Evolutionary conservation across 2,888 invertebrate genomes (phyloP), one percentile per base, ranked within the genome.

Genomic region (Ophonus ardosiacus): DNA sequence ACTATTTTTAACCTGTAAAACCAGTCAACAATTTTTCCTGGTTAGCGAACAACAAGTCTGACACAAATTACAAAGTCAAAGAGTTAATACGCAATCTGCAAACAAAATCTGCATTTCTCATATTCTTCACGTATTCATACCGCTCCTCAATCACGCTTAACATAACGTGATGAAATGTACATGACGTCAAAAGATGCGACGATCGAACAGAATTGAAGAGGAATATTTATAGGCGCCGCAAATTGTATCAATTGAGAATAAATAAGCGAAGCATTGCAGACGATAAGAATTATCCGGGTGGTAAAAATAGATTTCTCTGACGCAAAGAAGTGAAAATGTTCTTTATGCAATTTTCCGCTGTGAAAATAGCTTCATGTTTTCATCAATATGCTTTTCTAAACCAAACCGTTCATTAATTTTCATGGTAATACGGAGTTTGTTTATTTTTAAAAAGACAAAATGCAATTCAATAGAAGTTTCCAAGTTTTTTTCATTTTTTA

Each of bases 161-260:
- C 24, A 65, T 65, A 31, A 31, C 65, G 65, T 65, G 65, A 21
- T 31, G 65, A 65, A 65, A 65, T 65, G 65, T 31, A 65, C 40
- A 24, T 71, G 17, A 71, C 71, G 71, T 71, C 15, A 17, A 13
- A 17, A 8, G 40, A 71, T 71, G 38, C 40, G 38, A 71, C 38
- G 24, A 8, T 15, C 8, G 65, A 65, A 40, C 43, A 51, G 13
- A 18, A 21, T 43, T 51, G 24, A 43, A 43, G 51, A 74, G 18
- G 74, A 56, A 74, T 74, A 74, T 74, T 74, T 71, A 18, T 74
- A 74, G 18, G n/a, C 7, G 18, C 51, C 15, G 17, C 18, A 74
- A 74, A 56, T 74, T 51, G 51, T 51, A 74, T 74, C 51, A 56
- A 74, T 74, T 74, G 74, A 13, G 10, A 74, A 74, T 74, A 65